Evolutionary conservation across 2,113 vertebrate species (phyloP).

Genomic region (Herpetotheres cachinnans): DNA sequence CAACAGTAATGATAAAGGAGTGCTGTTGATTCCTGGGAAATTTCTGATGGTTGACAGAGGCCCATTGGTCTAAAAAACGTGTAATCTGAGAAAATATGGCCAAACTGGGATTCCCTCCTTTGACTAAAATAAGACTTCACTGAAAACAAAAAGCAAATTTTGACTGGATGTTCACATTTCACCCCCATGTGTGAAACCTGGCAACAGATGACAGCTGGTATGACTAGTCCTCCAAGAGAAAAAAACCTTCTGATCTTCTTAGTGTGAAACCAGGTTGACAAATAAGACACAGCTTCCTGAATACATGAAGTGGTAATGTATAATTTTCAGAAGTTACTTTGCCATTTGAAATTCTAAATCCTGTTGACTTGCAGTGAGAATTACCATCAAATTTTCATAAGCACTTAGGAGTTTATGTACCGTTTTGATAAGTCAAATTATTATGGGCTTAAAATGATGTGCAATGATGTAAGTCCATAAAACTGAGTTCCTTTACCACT

Average conservation of each 20-base stretch:
- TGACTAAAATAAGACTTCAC: neutral
- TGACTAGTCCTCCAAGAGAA: neutral
- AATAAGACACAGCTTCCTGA: neutral
- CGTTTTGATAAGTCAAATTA: neutral
- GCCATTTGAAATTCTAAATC: neutral
- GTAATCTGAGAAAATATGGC: neutral
- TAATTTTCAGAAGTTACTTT: neutral
- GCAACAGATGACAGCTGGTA: neutral
- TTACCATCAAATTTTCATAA: neutral
- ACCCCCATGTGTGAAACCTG: neutral
- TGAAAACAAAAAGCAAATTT: neutral
- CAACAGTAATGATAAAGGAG: neutral
- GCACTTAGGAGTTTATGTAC: neutral
- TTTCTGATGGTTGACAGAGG: neutral
- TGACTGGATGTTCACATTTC: neutral
- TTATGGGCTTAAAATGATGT: neutral
- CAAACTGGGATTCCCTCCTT: neutral
- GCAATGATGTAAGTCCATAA: neutral
- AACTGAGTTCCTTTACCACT: neutral
- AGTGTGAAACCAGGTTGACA: neutral
- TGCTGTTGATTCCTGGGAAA: neutral
- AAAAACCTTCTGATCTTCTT: neutral
- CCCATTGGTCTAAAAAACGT: neutral
- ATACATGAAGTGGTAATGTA: neutral
- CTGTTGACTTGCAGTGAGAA: neutral